Conservation (phyloP, 2,888 invertebrate species). For the Heliothis peltigera region DNA sequence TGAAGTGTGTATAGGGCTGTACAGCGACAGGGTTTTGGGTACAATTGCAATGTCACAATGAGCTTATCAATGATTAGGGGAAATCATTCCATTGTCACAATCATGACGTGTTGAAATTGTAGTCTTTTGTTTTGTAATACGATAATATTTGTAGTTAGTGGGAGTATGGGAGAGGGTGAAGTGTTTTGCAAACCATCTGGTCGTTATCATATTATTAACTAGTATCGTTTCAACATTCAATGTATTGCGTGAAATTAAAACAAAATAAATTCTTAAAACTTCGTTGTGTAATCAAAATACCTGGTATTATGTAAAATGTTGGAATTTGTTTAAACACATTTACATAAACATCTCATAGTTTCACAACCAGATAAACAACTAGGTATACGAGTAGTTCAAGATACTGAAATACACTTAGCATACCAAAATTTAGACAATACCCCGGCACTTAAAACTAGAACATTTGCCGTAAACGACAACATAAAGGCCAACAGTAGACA, state of each 20-base stretch:
- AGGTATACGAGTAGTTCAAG: too few species aligned
- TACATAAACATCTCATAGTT: neutral
- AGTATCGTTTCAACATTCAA: neutral
- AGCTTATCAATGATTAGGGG: conserved; percentile 60
- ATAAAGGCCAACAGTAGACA: conserved; percentile 74
- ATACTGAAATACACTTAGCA: neutral
- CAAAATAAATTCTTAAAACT: neutral
- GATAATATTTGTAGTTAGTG: conserved; percentile 44
- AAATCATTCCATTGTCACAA: conserved; percentile 57
- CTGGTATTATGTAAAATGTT: too few species aligned
- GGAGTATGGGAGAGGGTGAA: conserved; percentile 15
- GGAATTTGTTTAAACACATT: too few species aligned
- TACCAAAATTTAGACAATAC: conserved; percentile 14
- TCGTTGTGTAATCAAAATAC: too few species aligned
- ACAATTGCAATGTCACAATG: conserved; percentile 66
- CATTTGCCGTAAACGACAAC: conserved; percentile 47
- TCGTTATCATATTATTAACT: conserved; percentile 12
- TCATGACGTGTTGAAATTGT: conserved; percentile 51
- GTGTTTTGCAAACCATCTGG: conserved; percentile 42
- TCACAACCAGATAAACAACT: neutral
- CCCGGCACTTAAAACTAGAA: conserved; percentile 30
- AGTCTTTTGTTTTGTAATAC: conserved; percentile 53
- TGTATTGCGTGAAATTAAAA: too few species aligned
- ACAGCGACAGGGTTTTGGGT: conserved; percentile 53
- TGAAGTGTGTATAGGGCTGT: conserved; percentile 38